These are phyloP conservation scores for Pelmatolapia mariae DNA, from an alignment of 2,113 vertebrate genomes.

Conservation along the genomic window DNA sequence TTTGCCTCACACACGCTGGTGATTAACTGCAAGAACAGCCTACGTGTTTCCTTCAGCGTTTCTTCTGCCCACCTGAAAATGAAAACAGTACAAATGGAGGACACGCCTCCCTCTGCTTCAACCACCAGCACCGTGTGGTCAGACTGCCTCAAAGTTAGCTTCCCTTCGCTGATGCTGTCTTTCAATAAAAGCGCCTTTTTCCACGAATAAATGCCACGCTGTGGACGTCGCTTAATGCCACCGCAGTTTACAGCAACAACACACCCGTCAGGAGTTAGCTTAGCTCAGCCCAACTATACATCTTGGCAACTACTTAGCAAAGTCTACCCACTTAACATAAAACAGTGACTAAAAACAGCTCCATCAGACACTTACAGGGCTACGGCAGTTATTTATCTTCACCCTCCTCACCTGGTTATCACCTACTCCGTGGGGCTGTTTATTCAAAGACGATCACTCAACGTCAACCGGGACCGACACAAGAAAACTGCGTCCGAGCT, in stretches of 20 bases:
- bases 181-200: neutral
- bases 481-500: conserved; percentile 53
- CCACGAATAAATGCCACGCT: no score
- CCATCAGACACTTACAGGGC: neutral
- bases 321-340: neutral
- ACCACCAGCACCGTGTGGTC: neutral
- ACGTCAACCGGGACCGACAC: conserved; percentile 66
- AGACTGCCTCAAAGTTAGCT: neutral
- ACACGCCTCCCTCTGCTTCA: conserved; percentile 32
- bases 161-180: neutral
- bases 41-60: neutral
- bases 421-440: neutral
- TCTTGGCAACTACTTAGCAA: neutral
- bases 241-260: neutral
- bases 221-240: neutral
- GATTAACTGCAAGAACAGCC: neutral
- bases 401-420: conserved; percentile 54
- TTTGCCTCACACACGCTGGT: neutral
- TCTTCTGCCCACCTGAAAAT: neutral
- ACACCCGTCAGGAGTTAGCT: neutral
- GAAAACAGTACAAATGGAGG: neutral
- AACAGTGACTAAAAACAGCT: neutral
- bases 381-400: neutral
- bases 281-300: neutral
- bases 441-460: neutral